phyloP scores from a whole-genome alignment of 2,113 vertebrate genomes.

The Picathartes gymnocephalus region DNA sequence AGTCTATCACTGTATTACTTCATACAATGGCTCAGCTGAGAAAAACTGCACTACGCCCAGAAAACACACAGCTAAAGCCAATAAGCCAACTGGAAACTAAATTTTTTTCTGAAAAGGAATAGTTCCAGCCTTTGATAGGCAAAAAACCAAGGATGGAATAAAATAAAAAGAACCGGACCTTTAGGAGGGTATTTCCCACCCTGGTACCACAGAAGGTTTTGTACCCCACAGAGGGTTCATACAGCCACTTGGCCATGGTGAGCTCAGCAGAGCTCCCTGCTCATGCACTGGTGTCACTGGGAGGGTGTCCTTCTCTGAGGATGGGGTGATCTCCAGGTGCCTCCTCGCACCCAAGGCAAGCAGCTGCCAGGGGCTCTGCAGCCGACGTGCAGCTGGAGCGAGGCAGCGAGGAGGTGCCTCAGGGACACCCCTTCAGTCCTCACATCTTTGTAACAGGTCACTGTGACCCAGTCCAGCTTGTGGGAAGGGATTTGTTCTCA shows the following conservation, averaged over 20 bases:
- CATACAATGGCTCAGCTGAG: constrained; percentile 26
- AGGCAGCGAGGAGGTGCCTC: not conserved
- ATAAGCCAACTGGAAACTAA: constrained; percentile 12
- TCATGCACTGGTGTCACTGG: rapidly evolving
- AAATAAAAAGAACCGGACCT: not conserved
- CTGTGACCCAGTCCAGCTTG: rapidly evolving
- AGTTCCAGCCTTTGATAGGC: not conserved
- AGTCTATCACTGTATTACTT: constrained; percentile 4
- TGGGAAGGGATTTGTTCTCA: not conserved
- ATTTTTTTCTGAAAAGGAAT: not conserved
- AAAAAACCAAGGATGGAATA: not conserved
- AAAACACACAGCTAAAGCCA: constrained; percentile 1
- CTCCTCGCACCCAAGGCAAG: not conserved
- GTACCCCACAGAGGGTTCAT: rapidly evolving
- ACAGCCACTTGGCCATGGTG: not conserved
- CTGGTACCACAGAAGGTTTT: not conserved
- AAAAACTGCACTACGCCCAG: not conserved
- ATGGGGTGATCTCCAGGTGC: not conserved
- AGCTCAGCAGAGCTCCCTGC: not conserved
- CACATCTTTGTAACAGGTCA: not conserved
- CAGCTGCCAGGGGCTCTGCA: not conserved
- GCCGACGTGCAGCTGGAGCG: not conserved
- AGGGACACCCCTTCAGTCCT: not conserved
- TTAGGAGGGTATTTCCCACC: not conserved
- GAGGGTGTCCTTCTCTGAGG: not conserved